Percentiles rank a stretch among this genome's conserved stretches.
Conservation (phyloP, 2,113 vertebrate genomes). For the Pristiophorus japonicus region DNA sequence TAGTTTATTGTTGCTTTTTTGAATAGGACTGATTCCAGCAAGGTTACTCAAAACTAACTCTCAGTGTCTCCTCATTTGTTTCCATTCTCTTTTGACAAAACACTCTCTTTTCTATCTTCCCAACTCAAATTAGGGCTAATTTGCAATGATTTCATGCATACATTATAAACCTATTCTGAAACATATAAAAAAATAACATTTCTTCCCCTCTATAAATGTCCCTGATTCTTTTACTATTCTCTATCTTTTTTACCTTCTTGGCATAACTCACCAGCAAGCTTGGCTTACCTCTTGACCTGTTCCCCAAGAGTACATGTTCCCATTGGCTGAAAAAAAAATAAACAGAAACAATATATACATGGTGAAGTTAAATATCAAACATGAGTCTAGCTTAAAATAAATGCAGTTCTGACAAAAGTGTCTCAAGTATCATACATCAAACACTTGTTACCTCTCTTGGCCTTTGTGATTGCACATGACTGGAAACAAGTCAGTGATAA, state of each 20-base stretch:
- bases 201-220: not conserved
- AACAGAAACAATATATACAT: constrained; percentile 50
- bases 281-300: constrained; percentile 59
- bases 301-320: constrained; percentile 59
- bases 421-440: constrained; percentile 84
- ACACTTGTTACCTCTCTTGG: constrained; percentile 83
- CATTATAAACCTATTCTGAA: constrained; percentile 32
- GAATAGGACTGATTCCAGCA: constrained; percentile 36
- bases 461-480: constrained; percentile 81
- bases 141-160: constrained; percentile 36
- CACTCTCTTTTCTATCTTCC: constrained; percentile 18
- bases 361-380: constrained; percentile 55
- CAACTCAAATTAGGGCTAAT: constrained; percentile 24
- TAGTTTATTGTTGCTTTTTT: constrained; percentile 33
- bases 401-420: constrained; percentile 79
- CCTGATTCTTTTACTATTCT: not conserved
- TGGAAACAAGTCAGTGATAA: constrained; percentile 89
- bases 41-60: constrained; percentile 37
- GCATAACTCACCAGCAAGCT: constrained; percentile 46
- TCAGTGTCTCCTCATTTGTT: constrained; percentile 34
- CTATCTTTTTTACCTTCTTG: not conserved
- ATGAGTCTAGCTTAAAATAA: constrained; percentile 64
- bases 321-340: constrained; percentile 57
- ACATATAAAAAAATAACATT: not conserved
- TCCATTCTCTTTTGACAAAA: constrained; percentile 24